Evolutionary conservation across 2,797 vertebrate species (phyloP).

Genomic region (Crypturellus tataupa): DNA sequence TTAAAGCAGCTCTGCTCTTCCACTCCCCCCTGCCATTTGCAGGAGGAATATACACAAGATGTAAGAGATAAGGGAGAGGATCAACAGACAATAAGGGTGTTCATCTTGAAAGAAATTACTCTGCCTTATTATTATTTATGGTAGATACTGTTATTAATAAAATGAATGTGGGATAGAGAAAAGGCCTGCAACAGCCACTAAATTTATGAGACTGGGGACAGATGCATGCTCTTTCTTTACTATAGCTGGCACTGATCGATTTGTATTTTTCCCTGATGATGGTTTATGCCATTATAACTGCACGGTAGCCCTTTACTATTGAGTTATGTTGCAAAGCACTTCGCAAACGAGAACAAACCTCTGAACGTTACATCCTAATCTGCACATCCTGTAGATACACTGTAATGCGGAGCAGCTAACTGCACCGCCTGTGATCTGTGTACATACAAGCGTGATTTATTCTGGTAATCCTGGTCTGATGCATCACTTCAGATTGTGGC

Average conservation of each 20-base stretch:
- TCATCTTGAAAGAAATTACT: constrained; percentile 62
- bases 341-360: constrained; percentile 46
- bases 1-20: constrained; percentile 19
- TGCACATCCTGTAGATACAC: constrained; percentile 47
- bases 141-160: constrained; percentile 53
- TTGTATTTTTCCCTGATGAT: constrained; percentile 72
- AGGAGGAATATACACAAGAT: background rate
- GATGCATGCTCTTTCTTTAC: constrained; percentile 49
- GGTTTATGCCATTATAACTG: constrained; percentile 70
- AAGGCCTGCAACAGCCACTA: constrained; percentile 35
- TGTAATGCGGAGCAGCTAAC: constrained; percentile 53
- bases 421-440: constrained; percentile 52
- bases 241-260: constrained; percentile 58
- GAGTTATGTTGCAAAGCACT: constrained; percentile 68
- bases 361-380: constrained; percentile 58
- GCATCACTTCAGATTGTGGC: constrained; percentile 56
- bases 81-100: constrained; percentile 58
- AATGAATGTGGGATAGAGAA: constrained; percentile 5
- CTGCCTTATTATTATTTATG: constrained; percentile 66
- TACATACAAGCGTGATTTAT: constrained; percentile 68
- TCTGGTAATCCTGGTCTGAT: constrained; percentile 61
- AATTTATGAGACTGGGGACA: constrained; percentile 69
- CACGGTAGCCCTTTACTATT: constrained; percentile 62
- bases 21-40: background rate
- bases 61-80: constrained; percentile 40